phyloP scores from a whole-genome alignment of 2,113 vertebrate species.

The Nerophis lumbriciformis region DNA sequence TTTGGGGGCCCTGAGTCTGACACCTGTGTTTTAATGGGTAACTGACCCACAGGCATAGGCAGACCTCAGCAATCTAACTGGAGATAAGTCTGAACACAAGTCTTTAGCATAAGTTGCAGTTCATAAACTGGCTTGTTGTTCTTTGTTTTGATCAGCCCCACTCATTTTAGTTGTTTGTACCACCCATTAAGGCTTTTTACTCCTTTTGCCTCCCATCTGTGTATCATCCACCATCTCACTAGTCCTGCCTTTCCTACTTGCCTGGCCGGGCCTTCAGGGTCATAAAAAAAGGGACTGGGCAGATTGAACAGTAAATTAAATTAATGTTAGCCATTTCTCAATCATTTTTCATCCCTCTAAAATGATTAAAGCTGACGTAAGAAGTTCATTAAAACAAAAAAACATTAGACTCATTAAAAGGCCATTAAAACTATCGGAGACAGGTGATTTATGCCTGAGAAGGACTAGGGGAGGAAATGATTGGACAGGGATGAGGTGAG shows the following conservation, averaged over 20 bases:
- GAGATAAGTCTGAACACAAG: constrained; percentile 73
- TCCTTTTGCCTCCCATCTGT: neutral
- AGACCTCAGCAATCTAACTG: constrained; percentile 71
- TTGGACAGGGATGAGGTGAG: constrained; percentile 39
- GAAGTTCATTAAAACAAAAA: constrained; percentile 92
- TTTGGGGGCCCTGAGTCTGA: too few species aligned
- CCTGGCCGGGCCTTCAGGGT: constrained; percentile 43
- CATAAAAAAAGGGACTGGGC: constrained; percentile 70
- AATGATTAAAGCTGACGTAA: constrained; percentile 90
- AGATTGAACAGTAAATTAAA: constrained; percentile 86
- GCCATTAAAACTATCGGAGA: constrained; percentile 85
- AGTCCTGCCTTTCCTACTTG: constrained; percentile 19
- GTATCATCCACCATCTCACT: constrained; percentile 1
- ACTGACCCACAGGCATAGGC: constrained; percentile 39
- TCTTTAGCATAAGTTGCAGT: constrained; percentile 67
- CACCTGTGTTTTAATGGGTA: constrained; percentile 55
- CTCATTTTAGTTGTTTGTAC: neutral
- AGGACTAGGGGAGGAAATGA: constrained; percentile 62
- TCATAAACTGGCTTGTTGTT: constrained; percentile 18
- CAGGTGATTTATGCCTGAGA: constrained; percentile 82
- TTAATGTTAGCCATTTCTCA: constrained; percentile 85
- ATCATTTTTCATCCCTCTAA: constrained; percentile 85
- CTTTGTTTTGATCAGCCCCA: constrained; percentile 3
- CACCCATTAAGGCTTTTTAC: neutral
- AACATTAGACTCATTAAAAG: constrained; percentile 97